phyloP scores from a whole-genome alignment of 2,888 invertebrate species.

The Plemyria rubiginata region DNA sequence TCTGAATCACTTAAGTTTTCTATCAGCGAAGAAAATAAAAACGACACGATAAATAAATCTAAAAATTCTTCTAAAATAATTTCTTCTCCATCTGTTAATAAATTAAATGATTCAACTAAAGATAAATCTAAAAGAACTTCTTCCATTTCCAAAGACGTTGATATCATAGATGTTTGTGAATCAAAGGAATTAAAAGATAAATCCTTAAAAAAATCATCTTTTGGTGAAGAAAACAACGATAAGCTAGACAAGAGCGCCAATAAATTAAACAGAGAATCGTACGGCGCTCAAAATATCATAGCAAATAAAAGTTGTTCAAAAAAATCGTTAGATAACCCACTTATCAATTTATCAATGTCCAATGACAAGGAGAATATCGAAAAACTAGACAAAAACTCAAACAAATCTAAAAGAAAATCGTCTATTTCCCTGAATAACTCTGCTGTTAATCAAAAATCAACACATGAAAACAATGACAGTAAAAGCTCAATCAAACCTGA shows the following conservation, averaged over 20 bases:
- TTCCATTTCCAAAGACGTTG: conserved; percentile 8
- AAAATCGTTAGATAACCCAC: conserved; percentile 5
- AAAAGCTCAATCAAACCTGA: conserved; percentile 48
- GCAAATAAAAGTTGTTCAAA: conserved; percentile 25
- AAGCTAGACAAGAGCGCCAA: conserved; percentile 25
- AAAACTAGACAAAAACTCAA: conserved; percentile 20
- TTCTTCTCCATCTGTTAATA: conserved; percentile 3
- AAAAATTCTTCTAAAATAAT: conserved; percentile 9
- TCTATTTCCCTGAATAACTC: conserved; percentile 20
- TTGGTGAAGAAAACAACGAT: conserved; percentile 18
- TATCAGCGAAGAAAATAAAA: conserved; percentile 22
- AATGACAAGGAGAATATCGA: conserved; percentile 5
- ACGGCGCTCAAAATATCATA: conserved; percentile 21
- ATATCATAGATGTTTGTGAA: conserved; percentile 7
- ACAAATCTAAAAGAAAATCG: conserved; percentile 36
- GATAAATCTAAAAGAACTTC: conserved; percentile 16
- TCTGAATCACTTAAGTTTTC: conserved; percentile 34
- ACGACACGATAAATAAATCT: conserved; percentile 19
- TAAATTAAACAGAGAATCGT: conserved; percentile 41
- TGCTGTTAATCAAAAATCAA: conserved; percentile 31
- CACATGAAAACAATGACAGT: conserved; percentile 31
- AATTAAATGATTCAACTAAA: conserved; percentile 9
- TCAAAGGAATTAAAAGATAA: conserved; percentile 18
- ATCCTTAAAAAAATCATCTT: conserved; percentile 36
- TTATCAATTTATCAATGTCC: conserved; percentile 8